Percentiles rank a stretch among this genome's conserved stretches.
Evolutionary conservation across 2,888 invertebrate genomes (phyloP).

Genomic region (Ecdyonurus torrentis): DNA sequence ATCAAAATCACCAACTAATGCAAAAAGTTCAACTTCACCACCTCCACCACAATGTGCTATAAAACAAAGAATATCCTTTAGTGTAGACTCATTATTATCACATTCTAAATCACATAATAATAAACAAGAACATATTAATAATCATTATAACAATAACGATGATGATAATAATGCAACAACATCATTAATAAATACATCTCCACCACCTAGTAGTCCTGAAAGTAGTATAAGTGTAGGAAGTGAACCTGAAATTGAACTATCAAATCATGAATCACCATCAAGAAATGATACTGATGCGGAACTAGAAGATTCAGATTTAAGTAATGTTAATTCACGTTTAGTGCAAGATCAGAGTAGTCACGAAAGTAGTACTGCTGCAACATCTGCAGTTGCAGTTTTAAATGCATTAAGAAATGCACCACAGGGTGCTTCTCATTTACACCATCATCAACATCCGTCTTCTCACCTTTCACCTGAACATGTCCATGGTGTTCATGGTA

Average conservation of each 20-base stretch:
- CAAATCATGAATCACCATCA: not conserved
- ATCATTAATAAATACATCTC: not conserved
- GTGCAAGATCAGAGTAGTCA: not conserved
- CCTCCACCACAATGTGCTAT: slow-evolving; percentile 25
- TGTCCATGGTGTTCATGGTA: not conserved
- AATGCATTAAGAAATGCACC: not conserved
- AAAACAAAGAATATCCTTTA: slow-evolving; percentile 53
- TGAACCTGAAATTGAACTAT: not conserved
- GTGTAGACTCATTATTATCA: slow-evolving; percentile 46
- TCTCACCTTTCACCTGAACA: too few species aligned
- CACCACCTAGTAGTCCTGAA: not conserved
- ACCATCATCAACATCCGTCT: slow-evolving; percentile 5
- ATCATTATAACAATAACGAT: not conserved
- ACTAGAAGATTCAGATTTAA: not conserved
- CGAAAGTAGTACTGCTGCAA: not conserved
- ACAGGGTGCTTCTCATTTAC: not conserved
- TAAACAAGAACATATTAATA: too few species aligned
- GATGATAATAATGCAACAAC: not conserved
- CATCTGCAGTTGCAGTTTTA: not conserved
- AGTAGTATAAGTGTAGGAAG: not conserved
- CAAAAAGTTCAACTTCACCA: slow-evolving; percentile 20
- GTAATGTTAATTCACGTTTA: not conserved
- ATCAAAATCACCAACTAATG: not conserved
- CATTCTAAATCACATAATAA: too few species aligned
- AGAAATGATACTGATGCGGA: too few species aligned